Conservation (phyloP, 2,113 vertebrate genomes). For the Phodopus roborovskii region DNA sequence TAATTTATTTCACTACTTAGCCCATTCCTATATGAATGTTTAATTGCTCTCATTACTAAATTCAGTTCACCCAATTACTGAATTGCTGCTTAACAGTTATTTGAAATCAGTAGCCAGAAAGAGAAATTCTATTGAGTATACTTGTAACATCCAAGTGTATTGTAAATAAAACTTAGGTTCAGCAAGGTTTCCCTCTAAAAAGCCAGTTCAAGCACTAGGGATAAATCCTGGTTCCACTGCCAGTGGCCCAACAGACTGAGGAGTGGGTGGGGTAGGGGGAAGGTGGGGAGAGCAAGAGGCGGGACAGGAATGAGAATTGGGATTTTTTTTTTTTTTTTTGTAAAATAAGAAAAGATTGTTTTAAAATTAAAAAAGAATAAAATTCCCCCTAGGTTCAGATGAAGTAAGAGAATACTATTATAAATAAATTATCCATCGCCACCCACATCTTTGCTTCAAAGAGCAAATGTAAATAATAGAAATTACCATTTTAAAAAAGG, state of each 20-base stretch:
- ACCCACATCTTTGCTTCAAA: slow-evolving; percentile 7
- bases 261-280: too few species aligned
- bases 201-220: too few species aligned
- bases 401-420: slow-evolving; percentile 35
- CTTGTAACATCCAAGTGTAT: not conserved
- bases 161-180: not conserved
- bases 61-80: not conserved
- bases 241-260: too few species aligned
- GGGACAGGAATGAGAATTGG: too few species aligned
- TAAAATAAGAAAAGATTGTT: too few species aligned
- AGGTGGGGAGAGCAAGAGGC: too few species aligned
- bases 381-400: not conserved
- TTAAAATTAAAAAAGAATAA: too few species aligned
- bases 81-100: not conserved
- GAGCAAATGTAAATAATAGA: not conserved
- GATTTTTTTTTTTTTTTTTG: too few species aligned
- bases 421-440: not conserved
- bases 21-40: not conserved
- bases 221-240: too few species aligned
- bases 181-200: too few species aligned
- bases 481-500: not conserved
- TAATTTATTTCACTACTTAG: too few species aligned
- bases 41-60: not conserved
- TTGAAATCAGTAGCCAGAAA: not conserved
- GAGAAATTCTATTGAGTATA: not conserved